A percentile compares a stretch with the other conserved stretches of the same genome.
Evolutionary conservation across 2,113 vertebrate species (phyloP).

Genomic region (Pampusana beccarii): DNA sequence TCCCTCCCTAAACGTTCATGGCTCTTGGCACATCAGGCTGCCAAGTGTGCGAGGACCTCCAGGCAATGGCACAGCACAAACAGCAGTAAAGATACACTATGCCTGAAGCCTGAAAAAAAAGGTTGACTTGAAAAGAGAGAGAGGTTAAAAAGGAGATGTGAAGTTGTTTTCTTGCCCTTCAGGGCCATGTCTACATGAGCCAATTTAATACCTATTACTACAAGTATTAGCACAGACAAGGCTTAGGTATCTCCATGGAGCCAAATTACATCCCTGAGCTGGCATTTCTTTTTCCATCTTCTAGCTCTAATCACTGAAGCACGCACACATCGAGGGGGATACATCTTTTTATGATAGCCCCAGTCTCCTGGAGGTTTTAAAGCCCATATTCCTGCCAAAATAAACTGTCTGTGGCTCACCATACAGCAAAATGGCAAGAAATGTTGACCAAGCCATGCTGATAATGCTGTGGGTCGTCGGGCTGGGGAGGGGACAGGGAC

Average conservation of each 20-base stretch:
- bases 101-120: not conserved
- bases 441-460: not conserved
- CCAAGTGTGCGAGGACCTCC: not conserved
- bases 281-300: not conserved
- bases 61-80: not conserved
- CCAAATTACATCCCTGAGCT: constrained; percentile 7
- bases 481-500: not conserved
- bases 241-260: constrained; percentile 4
- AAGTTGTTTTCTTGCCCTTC: constrained; percentile 31
- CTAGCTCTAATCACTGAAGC: not conserved
- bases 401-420: not conserved
- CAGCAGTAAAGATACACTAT: not conserved
- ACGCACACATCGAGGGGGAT: not conserved
- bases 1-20: fast-evolving
- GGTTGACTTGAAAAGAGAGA: not conserved
- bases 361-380: not conserved
- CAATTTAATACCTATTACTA: constrained; percentile 32
- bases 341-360: not conserved
- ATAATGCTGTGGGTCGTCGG: not conserved
- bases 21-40: not conserved
- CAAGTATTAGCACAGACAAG: not conserved
- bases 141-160: not conserved
- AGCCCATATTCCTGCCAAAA: not conserved
- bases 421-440: not conserved
- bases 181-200: constrained; percentile 2